Conservation (phyloP, 2,113 vertebrate genomes). For the Eudyptes chrysolophus region DNA sequence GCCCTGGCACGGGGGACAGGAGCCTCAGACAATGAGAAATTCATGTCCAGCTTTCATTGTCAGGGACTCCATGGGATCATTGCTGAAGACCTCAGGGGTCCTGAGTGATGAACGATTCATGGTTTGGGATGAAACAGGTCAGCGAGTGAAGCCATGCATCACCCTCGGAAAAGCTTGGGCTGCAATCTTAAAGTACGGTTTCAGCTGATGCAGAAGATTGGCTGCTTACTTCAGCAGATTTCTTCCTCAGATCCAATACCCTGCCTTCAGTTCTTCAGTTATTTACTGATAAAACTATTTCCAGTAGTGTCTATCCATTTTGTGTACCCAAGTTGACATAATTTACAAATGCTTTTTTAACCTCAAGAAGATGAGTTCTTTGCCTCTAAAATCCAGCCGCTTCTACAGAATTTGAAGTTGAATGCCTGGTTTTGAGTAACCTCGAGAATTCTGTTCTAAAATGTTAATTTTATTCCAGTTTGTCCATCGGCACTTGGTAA, state of each 20-base stretch:
- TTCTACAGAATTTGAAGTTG: background rate
- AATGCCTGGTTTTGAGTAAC: background rate
- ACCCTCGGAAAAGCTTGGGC: background rate
- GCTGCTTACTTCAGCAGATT: background rate
- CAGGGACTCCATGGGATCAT: background rate
- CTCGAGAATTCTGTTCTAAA: background rate
- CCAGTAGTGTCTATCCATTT: background rate
- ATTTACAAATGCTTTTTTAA: background rate
- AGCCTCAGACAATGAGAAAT: background rate
- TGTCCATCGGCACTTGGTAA: background rate
- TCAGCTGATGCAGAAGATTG: background rate
- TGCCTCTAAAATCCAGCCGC: background rate
- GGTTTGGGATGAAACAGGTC: background rate
- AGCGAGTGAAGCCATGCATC: background rate
- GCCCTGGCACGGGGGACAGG: background rate
- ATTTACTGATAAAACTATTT: background rate
- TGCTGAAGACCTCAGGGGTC: background rate
- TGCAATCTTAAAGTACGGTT: background rate
- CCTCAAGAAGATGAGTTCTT: background rate
- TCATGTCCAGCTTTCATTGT: background rate
- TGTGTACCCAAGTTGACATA: accelerated
- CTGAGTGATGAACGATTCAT: background rate
- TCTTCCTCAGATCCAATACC: background rate
- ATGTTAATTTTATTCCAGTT: background rate
- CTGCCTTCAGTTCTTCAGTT: background rate